These are phyloP conservation scores for Tetanocera ferruginea DNA, from an alignment of 2,888 invertebrate species.

Conservation along the genomic window DNA sequence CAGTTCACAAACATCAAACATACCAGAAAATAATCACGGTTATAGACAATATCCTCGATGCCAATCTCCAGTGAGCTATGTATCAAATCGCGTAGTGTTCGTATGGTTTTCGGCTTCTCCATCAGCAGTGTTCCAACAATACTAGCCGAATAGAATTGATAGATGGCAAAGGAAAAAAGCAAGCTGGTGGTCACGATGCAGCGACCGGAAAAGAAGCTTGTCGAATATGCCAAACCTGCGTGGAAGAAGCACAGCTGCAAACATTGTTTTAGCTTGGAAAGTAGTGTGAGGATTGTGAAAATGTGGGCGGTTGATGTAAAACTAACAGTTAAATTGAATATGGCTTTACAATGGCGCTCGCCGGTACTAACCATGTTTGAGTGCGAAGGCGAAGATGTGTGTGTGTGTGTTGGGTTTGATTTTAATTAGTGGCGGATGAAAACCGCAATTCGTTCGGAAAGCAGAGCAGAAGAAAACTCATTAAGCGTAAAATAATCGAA, in stretches of 20 bases:
- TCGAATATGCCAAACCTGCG: conserved; percentile 60
- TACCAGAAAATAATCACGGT: conserved; percentile 76
- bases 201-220: conserved; percentile 71
- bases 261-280: neutral
- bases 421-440: conserved; percentile 13
- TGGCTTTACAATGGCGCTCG: too few species aligned
- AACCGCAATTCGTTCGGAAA: conserved; percentile 21
- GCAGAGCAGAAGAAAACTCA: conserved; percentile 8
- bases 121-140: conserved; percentile 77
- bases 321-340: too few species aligned
- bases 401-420: conserved; percentile 19
- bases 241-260: neutral
- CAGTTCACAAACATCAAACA: conserved; percentile 43
- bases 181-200: conserved; percentile 72
- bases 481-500: conserved; percentile 26
- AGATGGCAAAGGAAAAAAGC: conserved; percentile 74
- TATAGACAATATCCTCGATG: conserved; percentile 76
- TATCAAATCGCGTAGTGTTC: conserved; percentile 73
- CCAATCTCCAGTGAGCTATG: conserved; percentile 75
- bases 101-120: conserved; percentile 75
- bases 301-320: too few species aligned
- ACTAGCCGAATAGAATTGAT: conserved; percentile 80
- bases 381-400: too few species aligned
- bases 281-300: neutral
- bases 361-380: too few species aligned